phyloP scores from a whole-genome alignment of 1,140 invertebrate genomes.

The Drosophila ogumai region DNA sequence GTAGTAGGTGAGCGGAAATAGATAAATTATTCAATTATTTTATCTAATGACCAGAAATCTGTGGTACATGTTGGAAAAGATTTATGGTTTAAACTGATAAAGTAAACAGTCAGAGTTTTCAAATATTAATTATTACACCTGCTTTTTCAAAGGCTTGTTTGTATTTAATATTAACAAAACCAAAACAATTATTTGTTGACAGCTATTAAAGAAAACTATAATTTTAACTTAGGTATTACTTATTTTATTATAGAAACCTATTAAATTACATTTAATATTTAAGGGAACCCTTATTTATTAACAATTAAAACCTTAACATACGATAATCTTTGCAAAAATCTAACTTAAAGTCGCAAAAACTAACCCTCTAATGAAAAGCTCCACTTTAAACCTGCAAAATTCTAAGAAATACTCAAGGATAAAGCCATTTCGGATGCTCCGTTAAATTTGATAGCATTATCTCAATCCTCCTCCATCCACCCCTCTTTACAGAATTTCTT shows the following conservation, averaged over 20 bases:
- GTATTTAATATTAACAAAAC: background rate
- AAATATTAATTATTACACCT: background rate
- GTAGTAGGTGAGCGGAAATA: background rate
- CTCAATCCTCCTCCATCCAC: background rate
- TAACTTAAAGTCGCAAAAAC: background rate
- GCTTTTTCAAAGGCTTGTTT: background rate
- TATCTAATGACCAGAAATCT: conserved; percentile 3
- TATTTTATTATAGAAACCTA: background rate
- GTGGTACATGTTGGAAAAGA: background rate
- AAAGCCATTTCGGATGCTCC: conserved; percentile 10
- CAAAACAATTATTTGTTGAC: background rate
- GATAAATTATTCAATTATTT: conserved; percentile 11
- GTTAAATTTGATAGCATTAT: conserved; percentile 30
- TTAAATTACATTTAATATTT: background rate
- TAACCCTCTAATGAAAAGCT: background rate
- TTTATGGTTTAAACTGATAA: background rate
- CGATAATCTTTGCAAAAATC: background rate
- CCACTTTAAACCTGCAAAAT: background rate
- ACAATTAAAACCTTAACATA: background rate
- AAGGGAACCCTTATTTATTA: too few species aligned
- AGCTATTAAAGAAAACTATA: background rate
- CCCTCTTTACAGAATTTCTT: background rate
- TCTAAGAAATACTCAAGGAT: background rate
- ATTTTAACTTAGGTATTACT: background rate
- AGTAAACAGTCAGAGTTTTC: background rate